phyloP scores from a whole-genome alignment of 2,113 vertebrate genomes.

The Thunnus thynnus region DNA sequence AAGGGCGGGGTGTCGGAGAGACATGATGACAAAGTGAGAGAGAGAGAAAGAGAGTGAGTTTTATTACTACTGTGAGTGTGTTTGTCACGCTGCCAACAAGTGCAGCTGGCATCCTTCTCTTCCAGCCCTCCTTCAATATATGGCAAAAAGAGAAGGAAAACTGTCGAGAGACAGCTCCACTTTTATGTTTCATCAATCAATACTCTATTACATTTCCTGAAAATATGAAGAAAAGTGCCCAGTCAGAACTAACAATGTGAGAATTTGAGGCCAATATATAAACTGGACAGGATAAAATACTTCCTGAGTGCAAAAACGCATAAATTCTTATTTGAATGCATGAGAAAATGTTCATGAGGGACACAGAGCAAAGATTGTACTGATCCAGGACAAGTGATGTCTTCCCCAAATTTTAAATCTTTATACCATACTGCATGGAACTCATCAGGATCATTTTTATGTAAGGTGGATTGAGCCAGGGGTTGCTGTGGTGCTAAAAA shows the following conservation, averaged over 20 bases:
- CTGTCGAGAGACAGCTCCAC: conserved; percentile 6
- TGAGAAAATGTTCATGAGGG: not conserved
- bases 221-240: not conserved
- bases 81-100: conserved; percentile 43
- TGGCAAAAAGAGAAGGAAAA: conserved; percentile 26
- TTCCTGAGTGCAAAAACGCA: not conserved
- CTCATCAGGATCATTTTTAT: too few relatives aligned
- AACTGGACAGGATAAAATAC: not conserved
- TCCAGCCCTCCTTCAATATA: conserved; percentile 16
- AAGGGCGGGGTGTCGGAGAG: not conserved
- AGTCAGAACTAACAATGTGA: conserved; percentile 17
- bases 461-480: too few relatives aligned
- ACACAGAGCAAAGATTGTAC: not conserved
- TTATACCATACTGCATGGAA: too few relatives aligned
- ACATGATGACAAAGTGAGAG: conserved; percentile 7
- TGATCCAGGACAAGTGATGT: too few relatives aligned
- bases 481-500: too few relatives aligned
- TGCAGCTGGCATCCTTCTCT: conserved; percentile 54
- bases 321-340: not conserved
- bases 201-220: not conserved
- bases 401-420: too few relatives aligned
- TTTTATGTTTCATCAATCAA: conserved; percentile 22
- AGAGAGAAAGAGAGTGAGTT: not conserved
- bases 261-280: not conserved
- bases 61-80: conserved; percentile 9